Evolutionary conservation across 2,888 invertebrate genomes (phyloP), one percentile per base, ranked within the genome.

Genomic region (Sphaerophoria taeniata): DNA sequence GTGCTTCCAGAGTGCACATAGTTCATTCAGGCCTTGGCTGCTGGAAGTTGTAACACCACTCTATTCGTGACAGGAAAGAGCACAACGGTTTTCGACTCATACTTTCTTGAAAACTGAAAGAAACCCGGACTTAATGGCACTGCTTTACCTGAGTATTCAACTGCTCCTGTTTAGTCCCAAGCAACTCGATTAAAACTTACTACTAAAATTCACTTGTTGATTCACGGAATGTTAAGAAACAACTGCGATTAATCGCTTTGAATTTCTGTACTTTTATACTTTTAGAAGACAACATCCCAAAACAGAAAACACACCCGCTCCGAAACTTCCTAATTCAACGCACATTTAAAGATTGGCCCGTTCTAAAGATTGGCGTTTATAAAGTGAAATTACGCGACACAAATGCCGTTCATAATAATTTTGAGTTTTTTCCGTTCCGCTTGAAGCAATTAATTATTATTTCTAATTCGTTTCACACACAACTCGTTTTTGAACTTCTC

Each of bases 381-480:
- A 53, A 81, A 80, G 81, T 81, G 76, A 63, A 85, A 76, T 76
- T 80, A 85, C 85, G 85, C 81, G 85, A 85, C 81, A 73, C 12
- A 76, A 81, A 70, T 47, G 45, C 51, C 72, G 24, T 75, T 80
- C 34, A 71, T 80, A 53, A 61, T 70, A 63, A 51, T 73, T 70
- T 39, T 65, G 7, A 75, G 53, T 72, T 82, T 63, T 63, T 72
- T 60, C 49, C 49, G 58, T 73, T 71, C 61, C 65, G 45, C 47
- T 75, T 71, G 81, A 85, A 85, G 83, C 69, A 85, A 85, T 82
- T 87, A 87, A 87, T 87, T 82, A 87, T 81, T 82, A 80, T 82
- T 87, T 87, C 85, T 80, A 87, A 87, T 65, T 80, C 87, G 87
- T 87, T 87, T 85, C 85, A 78, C 78, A 78, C 78, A 79, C 82